Evolutionary conservation across 2,113 vertebrate species (phyloP).

Genomic region (Tonatia bakeri): DNA sequence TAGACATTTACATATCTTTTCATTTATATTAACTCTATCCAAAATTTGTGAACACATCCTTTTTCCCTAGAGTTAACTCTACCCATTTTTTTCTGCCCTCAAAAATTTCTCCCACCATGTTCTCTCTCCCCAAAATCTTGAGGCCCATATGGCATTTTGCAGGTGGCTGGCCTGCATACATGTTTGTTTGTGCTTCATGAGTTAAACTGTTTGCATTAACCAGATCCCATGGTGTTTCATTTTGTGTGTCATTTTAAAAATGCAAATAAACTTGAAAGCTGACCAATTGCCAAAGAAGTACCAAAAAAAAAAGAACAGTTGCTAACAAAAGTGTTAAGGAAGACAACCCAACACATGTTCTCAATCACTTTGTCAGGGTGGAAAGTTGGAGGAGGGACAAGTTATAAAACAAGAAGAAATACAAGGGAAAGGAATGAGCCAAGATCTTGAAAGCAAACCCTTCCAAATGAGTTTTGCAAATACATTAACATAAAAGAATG

Average conservation of each 20-base stretch:
- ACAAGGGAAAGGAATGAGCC: background rate
- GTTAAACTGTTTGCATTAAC: conserved; percentile 21
- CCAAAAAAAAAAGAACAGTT: background rate
- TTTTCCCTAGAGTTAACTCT: background rate
- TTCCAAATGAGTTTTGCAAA: background rate
- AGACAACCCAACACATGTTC: background rate
- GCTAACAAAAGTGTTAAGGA: conserved; percentile 16
- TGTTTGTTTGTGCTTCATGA: conserved; percentile 19
- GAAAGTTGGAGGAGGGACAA: background rate
- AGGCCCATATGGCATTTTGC: background rate
- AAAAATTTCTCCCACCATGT: background rate
- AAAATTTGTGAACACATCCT: background rate
- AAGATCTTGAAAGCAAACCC: background rate
- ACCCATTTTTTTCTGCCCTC: background rate
- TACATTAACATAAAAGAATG: background rate
- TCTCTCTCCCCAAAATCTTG: background rate
- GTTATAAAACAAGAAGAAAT: background rate
- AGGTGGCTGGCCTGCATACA: background rate
- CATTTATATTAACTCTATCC: background rate
- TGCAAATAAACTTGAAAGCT: conserved; percentile 36
- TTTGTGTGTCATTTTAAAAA: background rate
- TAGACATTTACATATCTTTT: background rate
- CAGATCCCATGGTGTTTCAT: background rate
- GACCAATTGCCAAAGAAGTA: background rate
- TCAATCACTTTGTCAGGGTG: background rate